Percentiles rank a stretch among this genome's conserved stretches.
phyloP scores from a whole-genome alignment of 2,113 vertebrate genomes.

The Mus pahari region DNA sequence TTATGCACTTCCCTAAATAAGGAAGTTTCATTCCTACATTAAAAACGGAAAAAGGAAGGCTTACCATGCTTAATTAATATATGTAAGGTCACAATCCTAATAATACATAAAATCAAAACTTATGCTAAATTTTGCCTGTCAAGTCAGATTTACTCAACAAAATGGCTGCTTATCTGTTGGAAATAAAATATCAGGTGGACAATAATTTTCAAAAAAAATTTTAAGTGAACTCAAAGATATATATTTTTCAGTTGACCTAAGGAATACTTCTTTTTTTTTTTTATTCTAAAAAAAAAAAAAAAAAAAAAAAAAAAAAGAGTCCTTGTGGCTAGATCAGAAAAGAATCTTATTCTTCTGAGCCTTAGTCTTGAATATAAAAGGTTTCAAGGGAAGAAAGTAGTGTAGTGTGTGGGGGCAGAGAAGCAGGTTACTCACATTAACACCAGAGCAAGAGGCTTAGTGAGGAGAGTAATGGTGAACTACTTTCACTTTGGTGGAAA shows the following conservation, averaged over 20 bases:
- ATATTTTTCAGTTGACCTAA: not conserved
- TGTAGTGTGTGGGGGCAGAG: too few relatives aligned
- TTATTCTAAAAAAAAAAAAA: not conserved
- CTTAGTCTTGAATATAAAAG: not conserved
- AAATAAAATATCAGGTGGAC: conserved; percentile 15
- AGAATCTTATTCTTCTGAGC: not conserved
- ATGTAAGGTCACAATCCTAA: not conserved
- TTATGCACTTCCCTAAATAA: not conserved
- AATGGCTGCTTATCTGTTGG: not conserved
- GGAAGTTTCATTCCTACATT: not conserved
- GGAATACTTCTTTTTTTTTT: not conserved
- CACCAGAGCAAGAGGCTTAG: not conserved
- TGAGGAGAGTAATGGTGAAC: not conserved
- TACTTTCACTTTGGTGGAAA: not conserved
- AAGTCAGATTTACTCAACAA: conserved; percentile 27
- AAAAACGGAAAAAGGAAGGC: not conserved
- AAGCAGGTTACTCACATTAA: not conserved
- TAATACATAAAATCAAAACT: not conserved
- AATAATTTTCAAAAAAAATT: conserved; percentile 12
- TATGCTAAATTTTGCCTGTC: conserved; percentile 7
- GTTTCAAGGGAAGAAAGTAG: not conserved
- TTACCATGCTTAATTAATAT: not conserved
- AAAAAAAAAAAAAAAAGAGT: conserved; percentile 18
- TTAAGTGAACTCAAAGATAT: not conserved
- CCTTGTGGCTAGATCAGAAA: not conserved